phyloP scores from a whole-genome alignment of 53 echinoderm and acorn worm species.

The Astropecten irregularis region DNA sequence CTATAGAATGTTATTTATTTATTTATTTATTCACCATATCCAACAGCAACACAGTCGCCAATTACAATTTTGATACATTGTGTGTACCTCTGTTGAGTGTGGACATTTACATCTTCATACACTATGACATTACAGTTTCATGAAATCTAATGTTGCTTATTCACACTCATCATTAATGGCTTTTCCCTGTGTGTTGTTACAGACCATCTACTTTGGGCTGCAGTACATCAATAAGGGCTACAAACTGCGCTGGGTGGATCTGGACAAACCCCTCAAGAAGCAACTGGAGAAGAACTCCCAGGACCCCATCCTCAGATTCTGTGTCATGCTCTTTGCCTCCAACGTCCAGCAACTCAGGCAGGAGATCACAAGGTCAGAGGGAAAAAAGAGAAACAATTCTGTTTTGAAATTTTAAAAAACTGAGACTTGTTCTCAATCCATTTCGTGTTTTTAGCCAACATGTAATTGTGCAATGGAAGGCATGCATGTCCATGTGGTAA shows the following conservation, averaged over 20 bases:
- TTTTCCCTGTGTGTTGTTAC: no score
- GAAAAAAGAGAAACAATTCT: no score
- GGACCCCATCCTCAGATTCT: conserved; percentile 80
- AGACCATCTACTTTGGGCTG: conserved; percentile 96
- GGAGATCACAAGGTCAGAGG: conserved; percentile 98
- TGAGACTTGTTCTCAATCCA: neutral
- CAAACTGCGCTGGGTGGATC: conserved; percentile 96
- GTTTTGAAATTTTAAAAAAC: neutral
- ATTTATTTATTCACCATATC: no score
- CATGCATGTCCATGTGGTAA: neutral
- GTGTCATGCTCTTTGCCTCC: conserved; percentile 89
- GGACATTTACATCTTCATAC: no score
- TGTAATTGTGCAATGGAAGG: neutral
- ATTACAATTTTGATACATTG: no score
- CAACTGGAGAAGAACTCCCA: conserved; percentile 95
- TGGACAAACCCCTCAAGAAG: conserved; percentile 96
- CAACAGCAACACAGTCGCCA: no score
- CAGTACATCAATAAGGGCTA: conserved; percentile 97
- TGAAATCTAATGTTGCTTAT: no score
- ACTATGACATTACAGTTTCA: no score
- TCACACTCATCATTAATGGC: no score
- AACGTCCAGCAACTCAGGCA: conserved; percentile 81
- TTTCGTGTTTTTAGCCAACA: neutral
- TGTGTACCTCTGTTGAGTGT: no score
- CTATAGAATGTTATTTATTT: no score